Evolutionary conservation across 2,113 vertebrate genomes (phyloP).

Genomic region (Cinclus cinclus): DNA sequence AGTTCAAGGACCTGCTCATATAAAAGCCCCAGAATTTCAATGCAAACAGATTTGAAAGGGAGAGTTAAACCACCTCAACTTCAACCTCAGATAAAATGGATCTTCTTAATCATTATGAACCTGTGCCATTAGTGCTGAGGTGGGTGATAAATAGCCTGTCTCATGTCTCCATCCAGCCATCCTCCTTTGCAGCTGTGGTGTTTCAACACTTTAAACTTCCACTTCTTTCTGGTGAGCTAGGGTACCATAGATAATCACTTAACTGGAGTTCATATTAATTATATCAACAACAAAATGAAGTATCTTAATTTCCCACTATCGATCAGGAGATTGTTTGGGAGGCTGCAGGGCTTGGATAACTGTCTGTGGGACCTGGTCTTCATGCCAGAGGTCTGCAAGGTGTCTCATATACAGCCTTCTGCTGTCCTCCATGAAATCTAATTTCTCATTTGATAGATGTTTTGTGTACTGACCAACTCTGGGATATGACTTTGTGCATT

Average conservation of each 20-base stretch:
- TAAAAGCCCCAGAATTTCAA: not conserved
- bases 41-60: not conserved
- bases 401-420: not conserved
- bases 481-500: not conserved
- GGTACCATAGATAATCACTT: not conserved
- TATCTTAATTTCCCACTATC: constrained; percentile 19
- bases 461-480: not conserved
- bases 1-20: not conserved
- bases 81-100: not conserved
- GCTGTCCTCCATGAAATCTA: not conserved
- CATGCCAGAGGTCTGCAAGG: not conserved
- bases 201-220: not conserved
- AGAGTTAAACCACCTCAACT: constrained; percentile 7
- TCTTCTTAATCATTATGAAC: constrained; percentile 29
- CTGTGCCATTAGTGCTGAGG: not conserved
- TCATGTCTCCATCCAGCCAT: not conserved
- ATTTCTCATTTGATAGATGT: not conserved
- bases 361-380: not conserved
- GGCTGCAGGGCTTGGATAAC: not conserved
- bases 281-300: constrained; percentile 47
- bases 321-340: constrained; percentile 15
- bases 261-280: constrained; percentile 32
- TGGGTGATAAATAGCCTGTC: not conserved
- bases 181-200: not conserved
- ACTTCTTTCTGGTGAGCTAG: not conserved